These are phyloP conservation scores for Chalcis sispes DNA, from an alignment of 2,888 invertebrate species.

Conservation along the genomic window DNA sequence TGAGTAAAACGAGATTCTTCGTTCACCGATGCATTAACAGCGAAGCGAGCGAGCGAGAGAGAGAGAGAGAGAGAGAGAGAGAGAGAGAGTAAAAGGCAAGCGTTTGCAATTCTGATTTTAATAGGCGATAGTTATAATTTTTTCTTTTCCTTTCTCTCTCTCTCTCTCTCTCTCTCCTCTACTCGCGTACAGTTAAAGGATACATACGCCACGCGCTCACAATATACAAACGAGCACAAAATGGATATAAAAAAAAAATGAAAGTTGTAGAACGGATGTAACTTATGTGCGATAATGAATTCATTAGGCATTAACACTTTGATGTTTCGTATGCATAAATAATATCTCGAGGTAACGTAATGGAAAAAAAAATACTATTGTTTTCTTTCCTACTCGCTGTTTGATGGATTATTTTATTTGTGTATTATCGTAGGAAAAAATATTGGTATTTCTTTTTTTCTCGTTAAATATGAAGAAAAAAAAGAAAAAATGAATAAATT, in stretches of 20 bases:
- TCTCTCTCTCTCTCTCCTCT: no score
- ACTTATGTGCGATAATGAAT: conserved; percentile 35
- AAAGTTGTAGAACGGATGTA: conserved; percentile 45
- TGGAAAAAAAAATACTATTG: conserved; percentile 15
- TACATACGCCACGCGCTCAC: no score
- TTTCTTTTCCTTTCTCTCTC: no score
- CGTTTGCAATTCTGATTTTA: conserved; percentile 48
- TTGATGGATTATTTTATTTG: conserved; percentile 15
- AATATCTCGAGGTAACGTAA: neutral
- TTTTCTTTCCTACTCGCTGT: neutral
- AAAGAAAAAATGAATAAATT: neutral
- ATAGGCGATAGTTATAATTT: conserved; percentile 47
- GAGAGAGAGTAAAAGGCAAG: no score
- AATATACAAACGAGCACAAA: no score
- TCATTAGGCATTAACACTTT: conserved; percentile 26
- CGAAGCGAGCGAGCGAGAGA: conserved; percentile 11
- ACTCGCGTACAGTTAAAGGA: conserved; percentile 1
- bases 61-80: no score
- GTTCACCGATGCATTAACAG: conserved; percentile 6
- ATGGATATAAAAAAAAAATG: conserved; percentile 29
- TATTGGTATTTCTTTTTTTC: conserved; percentile 20
- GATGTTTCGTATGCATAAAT: neutral
- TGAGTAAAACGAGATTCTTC: conserved; percentile 6
- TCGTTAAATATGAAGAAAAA: neutral
- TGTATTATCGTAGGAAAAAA: no score